These are phyloP conservation scores for Hemicentrotus pulcherrimus DNA, from an alignment of 35 echinoderm and acorn worm species.

Conservation along the genomic window DNA sequence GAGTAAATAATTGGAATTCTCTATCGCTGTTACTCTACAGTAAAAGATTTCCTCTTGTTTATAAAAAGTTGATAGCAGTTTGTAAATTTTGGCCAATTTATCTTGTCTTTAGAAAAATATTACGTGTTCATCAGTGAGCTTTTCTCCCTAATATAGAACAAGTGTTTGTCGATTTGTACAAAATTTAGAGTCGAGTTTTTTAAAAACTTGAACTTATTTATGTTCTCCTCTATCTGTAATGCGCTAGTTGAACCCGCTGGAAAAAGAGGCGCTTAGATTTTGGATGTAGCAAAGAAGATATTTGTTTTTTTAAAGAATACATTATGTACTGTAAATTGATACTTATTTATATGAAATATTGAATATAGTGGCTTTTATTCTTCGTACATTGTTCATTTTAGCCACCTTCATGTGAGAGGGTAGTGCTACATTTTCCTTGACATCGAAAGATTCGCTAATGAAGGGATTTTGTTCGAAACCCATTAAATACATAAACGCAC, in stretches of 20 bases:
- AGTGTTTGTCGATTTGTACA: constrained; percentile 48
- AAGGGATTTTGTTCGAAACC: not conserved
- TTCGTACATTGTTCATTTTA: constrained; percentile 44
- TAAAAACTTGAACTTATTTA: constrained; percentile 49
- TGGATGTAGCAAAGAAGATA: not conserved
- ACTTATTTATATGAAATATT: constrained; percentile 55
- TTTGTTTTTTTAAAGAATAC: constrained; percentile 29
- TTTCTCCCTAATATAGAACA: constrained; percentile 4
- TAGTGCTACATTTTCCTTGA: not conserved
- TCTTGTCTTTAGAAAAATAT: constrained; percentile 4
- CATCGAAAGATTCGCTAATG: not conserved
- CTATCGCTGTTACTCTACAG: not conserved
- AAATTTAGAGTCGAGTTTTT: constrained; percentile 36
- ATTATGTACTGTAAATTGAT: constrained; percentile 51
- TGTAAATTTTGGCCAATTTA: constrained; percentile 45
- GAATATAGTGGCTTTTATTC: constrained; percentile 49
- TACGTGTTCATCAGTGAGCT: not conserved
- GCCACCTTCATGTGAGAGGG: constrained; percentile 6
- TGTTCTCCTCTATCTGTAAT: constrained; percentile 4
- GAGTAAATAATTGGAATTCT: not conserved
- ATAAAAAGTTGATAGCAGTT: constrained; percentile 23
- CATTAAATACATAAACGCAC: not conserved
- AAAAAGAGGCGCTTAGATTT: not conserved
- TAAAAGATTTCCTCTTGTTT: not conserved
- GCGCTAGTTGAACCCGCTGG: not conserved